Evolutionary conservation across 2,113 vertebrate genomes (phyloP), one percentile per base, ranked within the genome.

Genomic region (Prolemur simus): DNA sequence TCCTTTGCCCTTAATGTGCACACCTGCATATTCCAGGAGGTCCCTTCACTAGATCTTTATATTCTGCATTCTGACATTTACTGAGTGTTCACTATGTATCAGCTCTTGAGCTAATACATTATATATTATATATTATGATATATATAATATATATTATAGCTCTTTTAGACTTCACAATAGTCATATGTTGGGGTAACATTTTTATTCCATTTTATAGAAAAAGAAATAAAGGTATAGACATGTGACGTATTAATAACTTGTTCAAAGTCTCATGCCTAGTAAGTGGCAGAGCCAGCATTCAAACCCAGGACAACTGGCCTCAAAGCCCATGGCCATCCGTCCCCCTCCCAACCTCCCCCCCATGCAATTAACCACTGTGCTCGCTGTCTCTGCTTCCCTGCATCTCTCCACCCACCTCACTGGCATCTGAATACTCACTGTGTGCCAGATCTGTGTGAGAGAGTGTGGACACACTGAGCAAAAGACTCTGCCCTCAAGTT

Each of bases 211-310:
- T 87, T 92, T 71, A 76, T 60, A 71, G 91, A 87, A 34, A 96
- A 76, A 93, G 86, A 94, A 58, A 83, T 52, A 29, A 74, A 95
- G 69, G n/a, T 32, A 85, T 8, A 91, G 83, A 69, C 56, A 73
- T 27, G 11, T 63, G 12, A 34, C 84, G 8, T 45, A 54, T 54
- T 54, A 54, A 54, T 54, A 81, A 94, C 29, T 39, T 92, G 58
- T 49, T 63, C 42, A 63, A 63, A 63, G 58, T 27, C 27, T 63
- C 58, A 27, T 4, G 25, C 14, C 12, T 64, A 82, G n/a, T 9
- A 69, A 88, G 29, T 58, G 71, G 23, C 68, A 64, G 47, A 86
- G 15, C 42, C 34, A 77, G 63, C 89, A 39, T 77, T 58, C 23
- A 56, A 83, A 82, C n/a, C 58, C 32, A 39, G 32, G 15, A 18